Evolutionary conservation across 2,797 vertebrate genomes (phyloP).

Genomic region (Aselliscus stoliczkanus): DNA sequence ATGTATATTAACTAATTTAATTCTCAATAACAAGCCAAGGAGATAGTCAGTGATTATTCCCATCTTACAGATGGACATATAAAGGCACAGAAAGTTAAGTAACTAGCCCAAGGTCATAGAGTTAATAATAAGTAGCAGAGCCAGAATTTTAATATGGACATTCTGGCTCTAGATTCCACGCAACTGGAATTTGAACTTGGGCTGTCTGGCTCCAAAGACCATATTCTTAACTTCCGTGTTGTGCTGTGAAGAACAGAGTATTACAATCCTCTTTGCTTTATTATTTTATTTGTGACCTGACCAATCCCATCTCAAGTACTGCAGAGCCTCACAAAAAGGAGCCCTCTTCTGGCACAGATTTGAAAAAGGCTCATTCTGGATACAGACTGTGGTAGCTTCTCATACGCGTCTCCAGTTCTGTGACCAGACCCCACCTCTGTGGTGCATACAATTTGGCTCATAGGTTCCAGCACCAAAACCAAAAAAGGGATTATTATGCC

Average conservation of each 20-base stretch:
- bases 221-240: not conserved
- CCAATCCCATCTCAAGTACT: not conserved
- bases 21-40: not conserved
- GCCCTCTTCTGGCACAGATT: not conserved
- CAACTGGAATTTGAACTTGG: not conserved
- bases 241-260: not conserved
- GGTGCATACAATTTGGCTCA: not conserved
- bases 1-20: not conserved
- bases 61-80: not conserved
- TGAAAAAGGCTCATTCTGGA: not conserved
- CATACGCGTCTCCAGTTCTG: not conserved
- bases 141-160: not conserved
- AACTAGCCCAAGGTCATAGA: not conserved
- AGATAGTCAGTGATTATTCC: not conserved
- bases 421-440: not conserved
- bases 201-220: not conserved
- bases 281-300: not conserved
- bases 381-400: not conserved
- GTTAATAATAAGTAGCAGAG: not conserved
- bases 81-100: not conserved
- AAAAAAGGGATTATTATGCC: not conserved
- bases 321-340: not conserved
- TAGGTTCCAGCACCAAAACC: not conserved
- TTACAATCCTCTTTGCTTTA: not conserved
- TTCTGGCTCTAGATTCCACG: not conserved